Conservation (phyloP, 2,888 invertebrate genomes). For the Platynereis dumerilii region DNA sequence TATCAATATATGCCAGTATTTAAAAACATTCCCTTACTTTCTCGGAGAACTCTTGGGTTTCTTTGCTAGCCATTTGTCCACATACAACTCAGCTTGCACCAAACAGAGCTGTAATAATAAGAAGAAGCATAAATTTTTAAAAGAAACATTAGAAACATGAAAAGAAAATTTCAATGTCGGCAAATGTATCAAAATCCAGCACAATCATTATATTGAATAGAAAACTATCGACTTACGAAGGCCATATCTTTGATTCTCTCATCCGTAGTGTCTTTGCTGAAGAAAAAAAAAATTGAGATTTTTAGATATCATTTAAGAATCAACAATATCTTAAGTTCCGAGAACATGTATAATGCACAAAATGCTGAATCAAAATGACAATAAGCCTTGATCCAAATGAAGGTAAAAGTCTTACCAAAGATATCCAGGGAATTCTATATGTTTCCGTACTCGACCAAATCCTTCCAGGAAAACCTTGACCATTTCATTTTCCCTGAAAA, state of each 20-base stretch:
- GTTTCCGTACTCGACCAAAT: conserved; percentile 64
- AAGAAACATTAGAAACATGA: conserved; percentile 3
- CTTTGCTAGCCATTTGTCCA: conserved; percentile 51
- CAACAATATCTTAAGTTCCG: too few species aligned
- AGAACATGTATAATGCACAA: too few species aligned
- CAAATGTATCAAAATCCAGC: not conserved
- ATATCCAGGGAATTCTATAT: conserved; percentile 64
- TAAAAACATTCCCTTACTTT: conserved; percentile 6
- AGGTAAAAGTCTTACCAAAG: conserved; percentile 40
- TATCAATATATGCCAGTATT: not conserved
- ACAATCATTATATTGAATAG: not conserved
- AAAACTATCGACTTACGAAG: conserved; percentile 33
- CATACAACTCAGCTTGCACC: conserved; percentile 68
- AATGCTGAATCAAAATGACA: too few species aligned
- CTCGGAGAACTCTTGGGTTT: conserved; percentile 29
- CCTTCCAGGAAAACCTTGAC: conserved; percentile 50
- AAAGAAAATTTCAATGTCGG: too few species aligned
- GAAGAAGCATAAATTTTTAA: not conserved
- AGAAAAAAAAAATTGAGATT: conserved; percentile 26
- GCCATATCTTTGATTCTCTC: conserved; percentile 40
- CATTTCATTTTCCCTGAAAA: conserved; percentile 56
- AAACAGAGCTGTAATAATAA: conserved; percentile 53
- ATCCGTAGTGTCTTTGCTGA: conserved; percentile 39
- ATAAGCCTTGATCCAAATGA: too few species aligned
- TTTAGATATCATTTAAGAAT: too few species aligned